phyloP scores from a whole-genome alignment of 2,113 vertebrate species.

The Mustelus asterias region DNA sequence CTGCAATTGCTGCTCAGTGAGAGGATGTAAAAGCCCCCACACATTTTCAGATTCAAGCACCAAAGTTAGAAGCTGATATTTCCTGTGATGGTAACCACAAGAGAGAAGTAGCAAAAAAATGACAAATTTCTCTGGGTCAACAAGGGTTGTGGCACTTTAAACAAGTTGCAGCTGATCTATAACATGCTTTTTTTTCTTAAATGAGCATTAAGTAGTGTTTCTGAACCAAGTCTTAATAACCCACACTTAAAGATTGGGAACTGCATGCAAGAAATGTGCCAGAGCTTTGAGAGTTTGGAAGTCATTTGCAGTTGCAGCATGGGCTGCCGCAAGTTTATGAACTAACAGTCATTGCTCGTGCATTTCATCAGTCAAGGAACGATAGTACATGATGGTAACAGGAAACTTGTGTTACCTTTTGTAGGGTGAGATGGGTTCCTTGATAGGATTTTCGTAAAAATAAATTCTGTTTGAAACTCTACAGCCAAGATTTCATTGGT shows the following conservation, averaged over 20 bases:
- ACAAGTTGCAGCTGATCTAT: background rate
- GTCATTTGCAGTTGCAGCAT: background rate
- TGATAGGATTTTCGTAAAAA: background rate
- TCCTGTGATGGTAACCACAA: constrained; percentile 29
- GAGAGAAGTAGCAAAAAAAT: constrained; percentile 7
- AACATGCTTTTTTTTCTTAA: background rate
- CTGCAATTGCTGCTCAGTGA: background rate
- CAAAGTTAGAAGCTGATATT: constrained; percentile 34
- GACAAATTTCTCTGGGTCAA: background rate
- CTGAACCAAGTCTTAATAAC: background rate
- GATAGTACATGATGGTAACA: background rate
- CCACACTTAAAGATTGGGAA: background rate
- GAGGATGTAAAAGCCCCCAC: background rate
- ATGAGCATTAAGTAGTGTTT: background rate
- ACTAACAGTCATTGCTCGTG: background rate
- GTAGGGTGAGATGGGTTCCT: background rate
- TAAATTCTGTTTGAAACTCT: background rate
- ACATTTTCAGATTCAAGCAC: background rate
- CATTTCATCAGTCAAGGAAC: background rate
- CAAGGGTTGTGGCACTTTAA: background rate
- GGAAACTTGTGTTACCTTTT: background rate
- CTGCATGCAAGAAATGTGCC: background rate
- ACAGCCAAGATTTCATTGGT: background rate
- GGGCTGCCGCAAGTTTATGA: background rate
- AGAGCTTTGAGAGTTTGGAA: background rate